A percentile compares a stretch with the other conserved stretches of the same genome.
Conservation (phyloP, 2,797 vertebrate species). For the Rhinophrynus dorsalis region DNA sequence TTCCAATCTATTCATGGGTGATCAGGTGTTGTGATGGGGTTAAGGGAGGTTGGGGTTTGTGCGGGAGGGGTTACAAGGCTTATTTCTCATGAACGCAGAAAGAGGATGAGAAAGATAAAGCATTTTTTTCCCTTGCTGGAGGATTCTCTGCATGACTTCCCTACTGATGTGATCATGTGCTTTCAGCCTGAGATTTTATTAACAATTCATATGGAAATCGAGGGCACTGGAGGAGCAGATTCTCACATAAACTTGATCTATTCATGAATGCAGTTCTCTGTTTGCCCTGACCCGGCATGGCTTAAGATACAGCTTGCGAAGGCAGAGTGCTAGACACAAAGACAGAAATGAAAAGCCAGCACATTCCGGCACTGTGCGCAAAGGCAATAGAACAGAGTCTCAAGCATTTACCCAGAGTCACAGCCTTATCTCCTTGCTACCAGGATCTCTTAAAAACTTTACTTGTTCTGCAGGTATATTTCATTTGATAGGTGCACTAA, state of each 20-base stretch:
- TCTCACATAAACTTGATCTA: constrained; percentile 99
- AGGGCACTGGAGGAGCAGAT: constrained; percentile 88
- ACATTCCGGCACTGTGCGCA: constrained; percentile 80
- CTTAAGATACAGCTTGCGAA: constrained; percentile 86
- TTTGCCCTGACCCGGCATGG: constrained; percentile 89
- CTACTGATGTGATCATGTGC: constrained; percentile 81
- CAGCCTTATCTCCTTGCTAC: constrained; percentile 70
- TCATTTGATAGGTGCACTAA: constrained; percentile 53
- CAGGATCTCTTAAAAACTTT: constrained; percentile 68
- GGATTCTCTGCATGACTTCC: constrained; percentile 84
- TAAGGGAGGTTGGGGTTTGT: constrained; percentile 33
- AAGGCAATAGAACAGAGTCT: constrained; percentile 71
- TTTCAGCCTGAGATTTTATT: constrained; percentile 89
- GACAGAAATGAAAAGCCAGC: constrained; percentile 80
- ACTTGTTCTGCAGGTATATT: constrained; percentile 60
- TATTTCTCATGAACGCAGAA: constrained; percentile 75
- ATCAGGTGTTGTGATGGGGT: constrained; percentile 65
- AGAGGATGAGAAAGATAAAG: constrained; percentile 72
- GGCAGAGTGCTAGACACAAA: constrained; percentile 78
- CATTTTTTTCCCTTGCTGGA: constrained; percentile 73
- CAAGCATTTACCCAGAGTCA: constrained; percentile 68
- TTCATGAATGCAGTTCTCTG: constrained; percentile 95
- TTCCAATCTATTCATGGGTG: constrained; percentile 54
- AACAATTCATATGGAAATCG: constrained; percentile 98
- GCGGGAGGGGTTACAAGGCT: constrained; percentile 60